phyloP scores from a whole-genome alignment of 2,113 vertebrate genomes.

The Microcebus jonahi region DNA sequence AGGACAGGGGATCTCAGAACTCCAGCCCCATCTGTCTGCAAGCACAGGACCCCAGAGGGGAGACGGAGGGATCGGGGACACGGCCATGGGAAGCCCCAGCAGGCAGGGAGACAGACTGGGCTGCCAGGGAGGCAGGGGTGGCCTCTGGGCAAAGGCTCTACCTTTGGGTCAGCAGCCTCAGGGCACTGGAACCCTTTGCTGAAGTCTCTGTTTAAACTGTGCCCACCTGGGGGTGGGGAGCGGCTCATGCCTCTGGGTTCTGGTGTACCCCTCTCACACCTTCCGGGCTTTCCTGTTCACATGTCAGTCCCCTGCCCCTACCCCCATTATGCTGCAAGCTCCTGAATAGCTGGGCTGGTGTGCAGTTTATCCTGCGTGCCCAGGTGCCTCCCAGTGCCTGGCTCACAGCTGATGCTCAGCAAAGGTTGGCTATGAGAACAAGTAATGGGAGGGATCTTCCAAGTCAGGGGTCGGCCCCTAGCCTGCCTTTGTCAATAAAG shows the following conservation, averaged over 20 bases:
- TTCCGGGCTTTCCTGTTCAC: not conserved
- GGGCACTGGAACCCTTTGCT: not conserved
- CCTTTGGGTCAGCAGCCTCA: accelerated
- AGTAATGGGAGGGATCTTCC: not conserved
- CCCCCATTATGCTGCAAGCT: not conserved
- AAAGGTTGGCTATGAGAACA: not conserved
- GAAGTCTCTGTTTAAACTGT: not conserved
- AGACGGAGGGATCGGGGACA: not conserved
- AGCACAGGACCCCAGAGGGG: not conserved
- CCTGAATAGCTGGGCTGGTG: too few species aligned
- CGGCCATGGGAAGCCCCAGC: accelerated
- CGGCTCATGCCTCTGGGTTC: not conserved
- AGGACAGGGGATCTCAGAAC: not conserved
- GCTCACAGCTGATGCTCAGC: not conserved
- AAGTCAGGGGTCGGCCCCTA: too few species aligned
- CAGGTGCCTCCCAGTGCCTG: not conserved
- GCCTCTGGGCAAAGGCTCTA: not conserved
- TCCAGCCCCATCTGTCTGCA: not conserved
- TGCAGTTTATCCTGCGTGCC: too few species aligned
- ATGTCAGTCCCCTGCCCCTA: accelerated
- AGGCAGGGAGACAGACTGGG: not conserved
- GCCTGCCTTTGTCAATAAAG: not conserved
- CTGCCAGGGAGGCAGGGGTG: not conserved
- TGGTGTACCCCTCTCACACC: not conserved
- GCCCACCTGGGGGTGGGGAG: not conserved